phyloP scores from a whole-genome alignment of 35 echinoderm and acorn worm species.

The Ophioderma brevispina region DNA sequence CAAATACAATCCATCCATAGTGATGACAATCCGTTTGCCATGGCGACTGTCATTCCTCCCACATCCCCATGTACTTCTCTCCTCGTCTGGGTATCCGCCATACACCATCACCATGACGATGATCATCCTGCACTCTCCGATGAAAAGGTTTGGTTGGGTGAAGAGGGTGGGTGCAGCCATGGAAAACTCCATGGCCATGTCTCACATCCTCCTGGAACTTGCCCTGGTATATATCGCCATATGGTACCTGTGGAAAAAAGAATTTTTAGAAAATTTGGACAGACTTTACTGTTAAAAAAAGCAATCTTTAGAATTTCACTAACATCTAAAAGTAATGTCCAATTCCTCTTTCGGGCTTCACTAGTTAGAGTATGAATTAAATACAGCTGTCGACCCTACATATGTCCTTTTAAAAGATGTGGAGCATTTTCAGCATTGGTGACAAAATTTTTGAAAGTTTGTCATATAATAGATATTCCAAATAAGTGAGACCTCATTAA shows the following conservation, averaged over 20 bases:
- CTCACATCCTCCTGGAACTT: constrained; percentile 71
- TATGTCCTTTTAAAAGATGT: too few species aligned
- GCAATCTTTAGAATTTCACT: too few species aligned
- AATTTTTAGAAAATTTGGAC: too few species aligned
- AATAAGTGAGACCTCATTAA: too few species aligned
- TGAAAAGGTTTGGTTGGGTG: constrained; percentile 63
- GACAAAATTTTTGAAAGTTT: too few species aligned
- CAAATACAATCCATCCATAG: constrained; percentile 87
- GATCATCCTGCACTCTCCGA: constrained; percentile 89
- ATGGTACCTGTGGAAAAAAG: constrained; percentile 58
- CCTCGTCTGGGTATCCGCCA: constrained; percentile 76
- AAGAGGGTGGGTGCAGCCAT: constrained; percentile 54
- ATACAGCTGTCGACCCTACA: too few species aligned
- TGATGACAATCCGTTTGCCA: constrained; percentile 93
- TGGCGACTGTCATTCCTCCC: constrained; percentile 84
- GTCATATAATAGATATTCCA: too few species aligned
- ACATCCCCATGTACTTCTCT: constrained; percentile 98
- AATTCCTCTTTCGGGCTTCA: too few species aligned
- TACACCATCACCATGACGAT: constrained; percentile 86
- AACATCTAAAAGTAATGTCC: too few species aligned
- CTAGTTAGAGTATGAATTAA: too few species aligned
- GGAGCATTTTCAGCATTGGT: too few species aligned
- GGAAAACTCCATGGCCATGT: constrained; percentile 84
- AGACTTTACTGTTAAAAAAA: too few species aligned
- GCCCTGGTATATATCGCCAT: constrained; percentile 88